phyloP scores from a whole-genome alignment of 2,797 vertebrate genomes.

The Halcyon smyrnensis region DNA sequence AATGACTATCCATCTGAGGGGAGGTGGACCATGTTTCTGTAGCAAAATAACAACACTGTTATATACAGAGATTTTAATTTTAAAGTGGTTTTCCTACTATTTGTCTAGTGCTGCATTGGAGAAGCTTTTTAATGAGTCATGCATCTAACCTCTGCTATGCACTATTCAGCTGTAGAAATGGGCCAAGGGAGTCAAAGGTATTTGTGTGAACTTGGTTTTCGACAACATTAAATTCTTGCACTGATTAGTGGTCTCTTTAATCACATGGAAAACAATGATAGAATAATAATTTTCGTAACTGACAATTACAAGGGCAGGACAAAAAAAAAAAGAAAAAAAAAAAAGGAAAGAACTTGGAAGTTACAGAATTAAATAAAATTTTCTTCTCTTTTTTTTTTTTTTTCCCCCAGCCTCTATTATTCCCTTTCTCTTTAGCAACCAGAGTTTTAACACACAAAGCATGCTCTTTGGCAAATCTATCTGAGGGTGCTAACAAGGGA shows the following conservation, averaged over 20 bases:
- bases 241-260: neutral
- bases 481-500: neutral
- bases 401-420: neutral
- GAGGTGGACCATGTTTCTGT: neutral
- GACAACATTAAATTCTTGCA: neutral
- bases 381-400: too few relatives aligned
- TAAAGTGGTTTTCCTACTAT: neutral
- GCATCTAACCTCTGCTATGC: neutral
- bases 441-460: neutral
- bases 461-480: neutral
- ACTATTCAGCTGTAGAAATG: neutral
- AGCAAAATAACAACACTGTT: neutral
- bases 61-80: neutral
- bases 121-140: neutral
- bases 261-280: neutral
- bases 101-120: neutral
- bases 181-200: neutral
- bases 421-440: neutral
- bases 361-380: neutral
- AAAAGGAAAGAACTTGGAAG: neutral
- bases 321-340: neutral
- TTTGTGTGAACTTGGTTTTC: neutral
- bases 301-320: neutral
- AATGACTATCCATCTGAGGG: neutral
- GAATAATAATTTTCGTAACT: neutral